Percentiles rank a stretch among this genome's conserved stretches.
Conservation (phyloP, 2,113 vertebrate genomes). For the Sturnira hondurensis region DNA sequence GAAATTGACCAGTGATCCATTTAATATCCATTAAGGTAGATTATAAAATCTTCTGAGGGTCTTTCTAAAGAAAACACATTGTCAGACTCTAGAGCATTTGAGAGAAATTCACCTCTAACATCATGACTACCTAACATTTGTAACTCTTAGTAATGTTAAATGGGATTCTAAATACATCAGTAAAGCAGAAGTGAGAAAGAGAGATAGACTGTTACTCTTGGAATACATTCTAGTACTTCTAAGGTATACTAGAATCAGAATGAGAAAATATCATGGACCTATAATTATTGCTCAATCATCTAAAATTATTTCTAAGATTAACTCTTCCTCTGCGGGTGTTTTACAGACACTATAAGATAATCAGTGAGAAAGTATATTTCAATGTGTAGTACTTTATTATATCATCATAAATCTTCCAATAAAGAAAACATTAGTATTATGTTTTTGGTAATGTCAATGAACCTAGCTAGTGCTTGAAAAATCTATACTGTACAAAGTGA, state of each 20-base stretch:
- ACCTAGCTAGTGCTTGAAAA: not conserved
- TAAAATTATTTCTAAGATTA: slow-evolving; percentile 37
- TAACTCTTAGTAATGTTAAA: not conserved
- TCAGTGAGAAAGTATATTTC: not conserved
- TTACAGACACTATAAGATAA: not conserved
- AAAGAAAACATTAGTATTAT: not conserved
- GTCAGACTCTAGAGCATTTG: not conserved
- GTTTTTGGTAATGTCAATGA: not conserved
- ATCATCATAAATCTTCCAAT: not conserved
- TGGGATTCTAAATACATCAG: not conserved
- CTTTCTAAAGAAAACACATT: slow-evolving; percentile 37
- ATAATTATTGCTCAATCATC: not conserved
- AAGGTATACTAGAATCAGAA: not conserved
- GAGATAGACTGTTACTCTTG: not conserved
- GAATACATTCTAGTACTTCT: not conserved
- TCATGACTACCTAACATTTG: not conserved
- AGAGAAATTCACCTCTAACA: not conserved
- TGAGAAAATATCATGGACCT: not conserved
- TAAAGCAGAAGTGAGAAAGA: not conserved
- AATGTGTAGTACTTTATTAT: not conserved
- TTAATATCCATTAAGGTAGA: not conserved
- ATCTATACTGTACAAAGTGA: not conserved
- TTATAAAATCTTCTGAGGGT: not conserved
- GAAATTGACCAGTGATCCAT: not conserved
- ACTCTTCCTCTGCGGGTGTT: not conserved